Conservation (phyloP, 2,888 invertebrate species). For the Drosophila vallismaia region DNA sequence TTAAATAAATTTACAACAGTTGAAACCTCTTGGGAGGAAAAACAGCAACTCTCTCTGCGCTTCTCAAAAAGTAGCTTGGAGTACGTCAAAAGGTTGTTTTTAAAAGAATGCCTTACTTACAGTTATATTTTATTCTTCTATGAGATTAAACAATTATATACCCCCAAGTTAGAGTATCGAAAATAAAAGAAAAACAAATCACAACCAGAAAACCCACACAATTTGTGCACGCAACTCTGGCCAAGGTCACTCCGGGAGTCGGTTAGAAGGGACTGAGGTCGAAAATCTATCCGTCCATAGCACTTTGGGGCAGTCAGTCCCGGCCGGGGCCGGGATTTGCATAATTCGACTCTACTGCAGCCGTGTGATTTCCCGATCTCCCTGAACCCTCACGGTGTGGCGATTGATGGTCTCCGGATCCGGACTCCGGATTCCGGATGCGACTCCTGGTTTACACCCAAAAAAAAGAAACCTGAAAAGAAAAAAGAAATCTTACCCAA, state of each 20-base stretch:
- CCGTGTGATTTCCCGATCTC: constrained; percentile 45
- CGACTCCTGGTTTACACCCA: too few species aligned
- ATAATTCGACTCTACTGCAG: constrained; percentile 54
- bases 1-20: not conserved
- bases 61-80: not conserved
- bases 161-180: constrained; percentile 18
- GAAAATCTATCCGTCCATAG: constrained; percentile 22
- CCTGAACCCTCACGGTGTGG: constrained; percentile 13
- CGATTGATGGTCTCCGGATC: constrained; percentile 57
- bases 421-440: not conserved
- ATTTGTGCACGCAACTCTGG: constrained; percentile 68
- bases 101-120: too few species aligned
- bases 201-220: constrained; percentile 51
- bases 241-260: constrained; percentile 52
- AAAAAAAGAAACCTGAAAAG: not conserved
- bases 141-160: not conserved
- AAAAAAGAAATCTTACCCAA: not conserved
- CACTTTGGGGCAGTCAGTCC: constrained; percentile 9
- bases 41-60: not conserved
- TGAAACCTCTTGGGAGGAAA: not conserved
- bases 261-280: not conserved
- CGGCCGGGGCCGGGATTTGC: constrained; percentile 47
- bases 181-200: constrained; percentile 52
- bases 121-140: not conserved
- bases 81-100: not conserved